Evolutionary conservation across 2,888 invertebrate species (phyloP).

Genomic region (Chirona hameri): DNA sequence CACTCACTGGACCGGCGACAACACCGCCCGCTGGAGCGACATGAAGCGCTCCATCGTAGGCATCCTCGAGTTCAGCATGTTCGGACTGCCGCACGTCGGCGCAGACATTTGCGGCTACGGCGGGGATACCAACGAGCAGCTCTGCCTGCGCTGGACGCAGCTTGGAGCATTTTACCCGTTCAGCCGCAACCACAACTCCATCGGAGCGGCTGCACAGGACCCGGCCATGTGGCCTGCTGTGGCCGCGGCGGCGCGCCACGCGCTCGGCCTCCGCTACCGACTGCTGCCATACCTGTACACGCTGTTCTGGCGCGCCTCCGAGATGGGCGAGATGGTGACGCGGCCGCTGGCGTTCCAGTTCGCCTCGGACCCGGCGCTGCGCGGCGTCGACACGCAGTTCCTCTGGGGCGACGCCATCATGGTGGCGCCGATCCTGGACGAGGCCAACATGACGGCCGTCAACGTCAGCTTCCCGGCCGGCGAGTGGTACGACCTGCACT

Average conservation of each 20-base stretch:
- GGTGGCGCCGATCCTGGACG: slow-evolving; percentile 43
- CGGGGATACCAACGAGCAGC: slow-evolving; percentile 46
- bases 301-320: slow-evolving; percentile 46
- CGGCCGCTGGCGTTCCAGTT: slow-evolving; percentile 46
- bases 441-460: slow-evolving; percentile 43
- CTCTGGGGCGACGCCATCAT: slow-evolving; percentile 49
- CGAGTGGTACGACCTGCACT: slow-evolving; percentile 42
- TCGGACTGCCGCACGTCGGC: slow-evolving; percentile 77
- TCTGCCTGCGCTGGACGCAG: slow-evolving; percentile 52
- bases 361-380: slow-evolving; percentile 42
- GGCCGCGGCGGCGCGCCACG: slow-evolving; percentile 39
- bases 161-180: slow-evolving; percentile 52
- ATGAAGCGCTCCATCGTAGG: slow-evolving; percentile 44
- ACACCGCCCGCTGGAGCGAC: slow-evolving; percentile 37
- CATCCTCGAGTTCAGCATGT: slow-evolving; percentile 67
- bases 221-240: slow-evolving; percentile 39
- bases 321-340: slow-evolving; percentile 46
- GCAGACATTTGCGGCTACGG: slow-evolving; percentile 56
- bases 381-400: slow-evolving; percentile 44
- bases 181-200: slow-evolving; percentile 40
- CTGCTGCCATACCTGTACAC: slow-evolving; percentile 53
- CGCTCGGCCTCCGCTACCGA: slow-evolving; percentile 45
- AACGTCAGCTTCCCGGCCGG: slow-evolving; percentile 44
- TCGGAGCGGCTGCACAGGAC: slow-evolving; percentile 34
- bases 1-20: slow-evolving; percentile 81